Percentiles rank a stretch among this genome's conserved stretches.
Conservation (phyloP, 2,113 vertebrate species). For the Sprattus sprattus region DNA sequence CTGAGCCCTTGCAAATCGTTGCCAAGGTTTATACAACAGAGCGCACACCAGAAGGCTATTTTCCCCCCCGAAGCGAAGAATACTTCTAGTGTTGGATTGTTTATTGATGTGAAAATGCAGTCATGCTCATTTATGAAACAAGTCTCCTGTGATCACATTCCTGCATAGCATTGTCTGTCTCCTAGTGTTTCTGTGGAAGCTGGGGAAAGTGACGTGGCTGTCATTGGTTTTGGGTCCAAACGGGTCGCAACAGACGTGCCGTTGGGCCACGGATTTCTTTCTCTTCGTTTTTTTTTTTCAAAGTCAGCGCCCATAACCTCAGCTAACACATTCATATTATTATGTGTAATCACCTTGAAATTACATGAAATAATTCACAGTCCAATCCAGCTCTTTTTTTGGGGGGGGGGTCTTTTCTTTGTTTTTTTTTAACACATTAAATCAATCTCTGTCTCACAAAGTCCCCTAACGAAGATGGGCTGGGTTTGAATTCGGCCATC, state of each 20-base stretch:
- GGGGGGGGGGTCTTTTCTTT: background rate
- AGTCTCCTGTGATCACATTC: conserved; percentile 43
- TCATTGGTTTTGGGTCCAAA: conserved; percentile 49
- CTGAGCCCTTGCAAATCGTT: background rate
- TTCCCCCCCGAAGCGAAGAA: background rate
- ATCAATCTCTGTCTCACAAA: conserved; percentile 46
- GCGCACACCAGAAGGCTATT: background rate
- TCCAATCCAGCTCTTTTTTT: conserved; percentile 35
- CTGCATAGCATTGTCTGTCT: conserved; percentile 56
- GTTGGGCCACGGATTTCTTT: conserved; percentile 41
- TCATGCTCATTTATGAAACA: background rate
- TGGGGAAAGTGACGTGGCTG: conserved; percentile 52
- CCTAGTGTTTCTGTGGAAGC: conserved; percentile 57
- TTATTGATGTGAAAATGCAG: conserved; percentile 12
- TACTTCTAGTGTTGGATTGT: conserved; percentile 5
- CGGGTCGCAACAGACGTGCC: conserved; percentile 48
- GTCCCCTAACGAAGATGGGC: conserved; percentile 45
- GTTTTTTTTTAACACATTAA: conserved; percentile 34
- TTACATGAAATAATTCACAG: conserved; percentile 49
- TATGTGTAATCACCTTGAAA: conserved; percentile 49
- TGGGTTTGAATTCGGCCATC: conserved; percentile 53
- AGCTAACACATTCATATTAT: conserved; percentile 40
- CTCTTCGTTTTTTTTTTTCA: conserved; percentile 9
- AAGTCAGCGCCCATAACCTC: conserved; percentile 27
- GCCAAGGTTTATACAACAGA: background rate